Evolutionary conservation across 2,888 invertebrate genomes (phyloP), one percentile per base, ranked within the genome.

Genomic region (Allolobophora icterica): DNA sequence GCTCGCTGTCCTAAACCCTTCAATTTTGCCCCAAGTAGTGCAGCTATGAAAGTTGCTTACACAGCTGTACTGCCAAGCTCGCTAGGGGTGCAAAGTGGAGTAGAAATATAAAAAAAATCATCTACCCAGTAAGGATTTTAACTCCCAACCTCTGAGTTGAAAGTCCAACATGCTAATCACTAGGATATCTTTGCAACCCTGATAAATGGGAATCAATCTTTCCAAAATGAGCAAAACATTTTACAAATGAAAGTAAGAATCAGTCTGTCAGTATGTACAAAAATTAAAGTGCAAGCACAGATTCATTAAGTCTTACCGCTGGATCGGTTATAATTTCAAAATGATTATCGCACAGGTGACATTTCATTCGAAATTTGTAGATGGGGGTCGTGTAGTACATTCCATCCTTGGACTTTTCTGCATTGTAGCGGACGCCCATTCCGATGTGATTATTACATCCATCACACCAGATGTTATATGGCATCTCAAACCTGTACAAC

Each of bases 381-480:
- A 99, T 97, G 0, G 99, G 99, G 0, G 99, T 99, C 1, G 97
- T 98, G 94, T 99, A 99, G 95, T 99, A 99, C 98, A 98, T 99
- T 93, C 99, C 99, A 90, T 98, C 94, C 94, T 96, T 96, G 71
- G 95, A 95, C 94, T 96, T 96, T 94, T 96, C 96, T 35, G 96
- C 96, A 94, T 96, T 99, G 95, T 99, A 99, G 90, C 99, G 96
- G 0, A 99, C 99, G 0, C 99, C 99, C 99, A 99, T 99, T 52
- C 99, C 99, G 91, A 99, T 98, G 95, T 99, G 99, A 96, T 98
- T 99, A 92, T 97, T 97, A 95, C 99, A 99, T 91, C 99, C 99
- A 84, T 98, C 98, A 94, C 99, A 99, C 99, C 99, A 99, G 94
- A 99, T 99, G 95, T 99, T 99, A 95, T 98, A 99, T 0, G 99